Conservation (phyloP, 2,113 vertebrate genomes). For the Dascyllus trimaculatus region DNA sequence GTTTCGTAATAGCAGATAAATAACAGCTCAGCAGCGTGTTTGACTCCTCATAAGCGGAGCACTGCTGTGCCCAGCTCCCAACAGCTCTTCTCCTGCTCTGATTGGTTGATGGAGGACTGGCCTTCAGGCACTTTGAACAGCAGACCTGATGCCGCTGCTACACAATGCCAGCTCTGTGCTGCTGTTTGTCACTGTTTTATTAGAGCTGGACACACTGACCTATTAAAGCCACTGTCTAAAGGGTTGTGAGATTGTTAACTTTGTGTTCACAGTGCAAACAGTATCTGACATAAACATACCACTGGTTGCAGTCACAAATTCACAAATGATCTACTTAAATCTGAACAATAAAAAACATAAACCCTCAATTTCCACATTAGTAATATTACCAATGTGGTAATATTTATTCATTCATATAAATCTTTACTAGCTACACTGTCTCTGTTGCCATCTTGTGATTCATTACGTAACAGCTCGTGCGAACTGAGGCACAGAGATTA, state of each 20-base stretch:
- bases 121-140: conserved; percentile 51
- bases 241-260: conserved; percentile 42
- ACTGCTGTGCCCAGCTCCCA: conserved; percentile 11
- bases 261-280: conserved; percentile 35
- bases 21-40: conserved; percentile 21
- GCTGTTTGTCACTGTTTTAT: conserved; percentile 54
- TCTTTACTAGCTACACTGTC: not conserved
- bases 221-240: conserved; percentile 20
- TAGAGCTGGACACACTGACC: conserved; percentile 29
- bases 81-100: conserved; percentile 50
- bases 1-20: conserved; percentile 13
- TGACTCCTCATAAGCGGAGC: conserved; percentile 29
- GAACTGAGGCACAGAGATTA: conserved; percentile 35
- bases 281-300: not conserved
- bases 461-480: conserved; percentile 38
- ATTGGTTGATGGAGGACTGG: conserved; percentile 66
- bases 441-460: conserved; percentile 43
- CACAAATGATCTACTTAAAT: not conserved
- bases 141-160: conserved; percentile 43
- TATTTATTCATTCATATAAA: not conserved
- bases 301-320: not conserved
- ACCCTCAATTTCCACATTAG: not conserved
- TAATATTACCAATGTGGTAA: not conserved
- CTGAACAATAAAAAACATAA: not conserved
- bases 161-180: conserved; percentile 58